Evolutionary conservation across 2,113 vertebrate species (phyloP), one percentile per base, ranked within the genome.

Genomic region (Leucoraja erinaceus): DNA sequence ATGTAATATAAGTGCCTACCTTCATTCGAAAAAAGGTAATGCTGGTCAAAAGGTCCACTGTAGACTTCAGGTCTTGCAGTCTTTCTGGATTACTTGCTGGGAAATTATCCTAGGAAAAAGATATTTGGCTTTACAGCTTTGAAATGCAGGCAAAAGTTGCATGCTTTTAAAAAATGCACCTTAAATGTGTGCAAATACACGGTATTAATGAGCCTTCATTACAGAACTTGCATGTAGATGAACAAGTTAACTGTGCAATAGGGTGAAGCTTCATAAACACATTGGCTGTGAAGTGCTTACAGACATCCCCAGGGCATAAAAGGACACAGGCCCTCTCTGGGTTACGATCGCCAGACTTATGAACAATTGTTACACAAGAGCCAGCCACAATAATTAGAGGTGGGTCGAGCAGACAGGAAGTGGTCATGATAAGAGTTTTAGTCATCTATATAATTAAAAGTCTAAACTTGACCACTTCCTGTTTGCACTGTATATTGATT

Each of bases 21-120:
- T 99, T 99, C 98, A 99, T 98, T 93, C 99, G 97, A 94, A 99
- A 99, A 96, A 99, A 99, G 0, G 99, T 97, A 94, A 99, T 99
- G 95, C 99, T 99, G 93, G 98, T 99, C 93, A 99, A 96, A 75
- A 99, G 95, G 93, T 99, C 99, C 70, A 99, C 98, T 0, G 99
- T 99, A 33, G 99, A 99, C 95, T 98, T 99, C 63, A 99, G 96
- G 93, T 99, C 99, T 77, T 98, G 98, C 5, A 99, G 97, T 93
- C 98, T 97, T 94, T 99, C 99, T 5, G 96, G 95, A 94, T 98
- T 99, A 94, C 97, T 96, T 93, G 98, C 98, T 81, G 99, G 98
- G 94, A 99, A 99, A 94, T 99, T 99, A 94, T 99, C 98, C 99
- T 99, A 93, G 91, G 33, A 54, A 91, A 22, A 47, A 47, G 5